Evolutionary conservation across 1,140 invertebrate species (phyloP), one percentile per base, ranked within the genome.

Genomic region (Pristionchus pacificus): DNA sequence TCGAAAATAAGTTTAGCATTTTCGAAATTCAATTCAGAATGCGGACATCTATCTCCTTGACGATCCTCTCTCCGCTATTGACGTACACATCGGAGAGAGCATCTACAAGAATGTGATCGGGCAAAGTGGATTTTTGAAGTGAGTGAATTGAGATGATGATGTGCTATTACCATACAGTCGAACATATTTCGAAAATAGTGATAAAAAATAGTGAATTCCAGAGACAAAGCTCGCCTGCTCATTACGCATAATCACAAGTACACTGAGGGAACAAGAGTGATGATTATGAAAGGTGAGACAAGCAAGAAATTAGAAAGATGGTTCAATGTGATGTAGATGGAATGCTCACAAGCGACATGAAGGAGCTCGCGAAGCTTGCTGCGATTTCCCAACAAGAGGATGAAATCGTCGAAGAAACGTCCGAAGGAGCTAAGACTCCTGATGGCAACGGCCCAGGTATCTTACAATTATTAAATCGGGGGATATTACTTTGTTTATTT

Each of bases 21-120:
- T 49, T 49, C n/a, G 38, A 49, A 49, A 10, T 49, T 6, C 19
- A 49, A 49, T 49, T 49, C 38, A 19, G 38, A 49, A 19, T 10
- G 63, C 63, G 10, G 63, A 65, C 25, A 55, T 65, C 55, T 65
- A 13, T 29, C 14, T 33, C 13, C 32, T 65, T 13, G 25, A 27
- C 31, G 25, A 27, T 65, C 25, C 63, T 2, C 25, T 27, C 25
- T n/a, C 30, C 10, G 63, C 63, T 65, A n/a, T 29, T 29, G 25
- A 65, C n/a, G 63, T 55, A 13, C 25, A 27, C 15, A 29, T 65
- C 32, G 63, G 55, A 65, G 31, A 31, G 6, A 19, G 6, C 6
- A 49, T 49, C 38, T 49, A 49, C 19, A 19, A 6, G 19, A 6
- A 49, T 10, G 38, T 49, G 38, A 49, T 49, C 19, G 38, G 38